A percentile compares a stretch with the other conserved stretches of the same genome.
Evolutionary conservation across 2,113 vertebrate species (phyloP).

Genomic region (Butastur rufipennis): DNA sequence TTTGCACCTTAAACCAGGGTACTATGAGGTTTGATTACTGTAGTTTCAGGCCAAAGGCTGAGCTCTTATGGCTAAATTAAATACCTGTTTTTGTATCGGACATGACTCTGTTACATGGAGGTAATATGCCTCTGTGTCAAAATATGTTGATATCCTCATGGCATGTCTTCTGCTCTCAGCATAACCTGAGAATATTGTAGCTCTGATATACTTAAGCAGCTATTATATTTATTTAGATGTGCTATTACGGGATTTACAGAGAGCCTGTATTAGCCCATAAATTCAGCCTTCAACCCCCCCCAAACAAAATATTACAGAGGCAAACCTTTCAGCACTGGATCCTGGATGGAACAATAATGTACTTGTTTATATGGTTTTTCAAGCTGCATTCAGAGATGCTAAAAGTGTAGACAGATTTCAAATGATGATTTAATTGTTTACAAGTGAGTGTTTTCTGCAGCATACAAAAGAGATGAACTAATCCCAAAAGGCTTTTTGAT

Average conservation of each 20-base stretch:
- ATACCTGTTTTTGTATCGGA: not conserved
- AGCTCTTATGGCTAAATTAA: not conserved
- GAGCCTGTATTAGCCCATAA: not conserved
- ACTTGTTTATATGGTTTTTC: not conserved
- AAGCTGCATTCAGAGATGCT: not conserved
- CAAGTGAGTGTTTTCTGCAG: conserved; percentile 43
- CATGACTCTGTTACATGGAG: not conserved
- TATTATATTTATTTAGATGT: not conserved
- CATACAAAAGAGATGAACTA: conserved; percentile 57
- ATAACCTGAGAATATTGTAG: not conserved
- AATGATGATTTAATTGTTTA: conserved; percentile 74
- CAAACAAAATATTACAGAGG: not conserved
- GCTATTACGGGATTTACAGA: not conserved
- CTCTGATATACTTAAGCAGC: not conserved
- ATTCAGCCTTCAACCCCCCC: not conserved
- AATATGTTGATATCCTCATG: not conserved
- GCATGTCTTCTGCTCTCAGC: not conserved
- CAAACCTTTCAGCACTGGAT: not conserved
- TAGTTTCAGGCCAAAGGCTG: not conserved
- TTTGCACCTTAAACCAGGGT: not conserved
- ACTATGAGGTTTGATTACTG: not conserved
- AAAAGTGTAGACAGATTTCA: conserved; percentile 28
- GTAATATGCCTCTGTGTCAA: not conserved
- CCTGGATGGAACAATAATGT: not conserved
- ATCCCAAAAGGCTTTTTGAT: conserved; percentile 56